Evolutionary conservation across 2,888 invertebrate species (phyloP).

Genomic region (Andrena bicolor): DNA sequence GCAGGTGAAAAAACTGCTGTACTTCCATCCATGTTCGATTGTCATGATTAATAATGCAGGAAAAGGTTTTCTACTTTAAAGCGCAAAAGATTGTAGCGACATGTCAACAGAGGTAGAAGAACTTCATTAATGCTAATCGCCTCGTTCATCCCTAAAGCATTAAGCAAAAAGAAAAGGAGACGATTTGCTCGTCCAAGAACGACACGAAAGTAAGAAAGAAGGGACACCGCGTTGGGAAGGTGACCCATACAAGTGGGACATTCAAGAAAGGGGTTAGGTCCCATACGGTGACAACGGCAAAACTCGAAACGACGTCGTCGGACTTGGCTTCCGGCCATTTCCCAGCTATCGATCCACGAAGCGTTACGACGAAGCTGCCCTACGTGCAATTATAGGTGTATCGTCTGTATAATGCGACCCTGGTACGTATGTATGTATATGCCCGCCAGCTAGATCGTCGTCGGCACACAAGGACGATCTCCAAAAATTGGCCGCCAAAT

Average conservation of each 20-base stretch:
- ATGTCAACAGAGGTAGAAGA: too few species aligned
- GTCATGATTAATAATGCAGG: constrained; percentile 14
- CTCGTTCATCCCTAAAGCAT: constrained; percentile 7
- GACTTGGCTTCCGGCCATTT: constrained; percentile 84
- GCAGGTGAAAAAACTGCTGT: constrained; percentile 59
- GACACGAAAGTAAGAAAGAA: constrained; percentile 12
- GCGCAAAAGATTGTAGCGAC: too few species aligned
- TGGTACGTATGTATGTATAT: constrained; percentile 50
- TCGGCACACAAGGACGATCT: constrained; percentile 56
- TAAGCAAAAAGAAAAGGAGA: background rate
- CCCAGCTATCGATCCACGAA: constrained; percentile 83
- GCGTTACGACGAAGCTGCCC: constrained; percentile 81
- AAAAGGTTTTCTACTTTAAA: background rate
- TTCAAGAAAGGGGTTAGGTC: constrained; percentile 78
- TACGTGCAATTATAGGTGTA: constrained; percentile 83
- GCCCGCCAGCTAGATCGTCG: constrained; percentile 38
- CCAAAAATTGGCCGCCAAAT: constrained; percentile 55
- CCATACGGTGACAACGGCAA: constrained; percentile 82
- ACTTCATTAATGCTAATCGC: constrained; percentile 2
- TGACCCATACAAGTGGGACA: constrained; percentile 79
- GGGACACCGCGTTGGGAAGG: constrained; percentile 39
- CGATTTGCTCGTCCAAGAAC: background rate
- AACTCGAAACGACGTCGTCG: constrained; percentile 84
- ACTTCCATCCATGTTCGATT: background rate
- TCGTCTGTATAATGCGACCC: constrained; percentile 73